Evolutionary conservation across 2,797 vertebrate genomes (phyloP).

Genomic region (Pseudochirops corinnae): DNA sequence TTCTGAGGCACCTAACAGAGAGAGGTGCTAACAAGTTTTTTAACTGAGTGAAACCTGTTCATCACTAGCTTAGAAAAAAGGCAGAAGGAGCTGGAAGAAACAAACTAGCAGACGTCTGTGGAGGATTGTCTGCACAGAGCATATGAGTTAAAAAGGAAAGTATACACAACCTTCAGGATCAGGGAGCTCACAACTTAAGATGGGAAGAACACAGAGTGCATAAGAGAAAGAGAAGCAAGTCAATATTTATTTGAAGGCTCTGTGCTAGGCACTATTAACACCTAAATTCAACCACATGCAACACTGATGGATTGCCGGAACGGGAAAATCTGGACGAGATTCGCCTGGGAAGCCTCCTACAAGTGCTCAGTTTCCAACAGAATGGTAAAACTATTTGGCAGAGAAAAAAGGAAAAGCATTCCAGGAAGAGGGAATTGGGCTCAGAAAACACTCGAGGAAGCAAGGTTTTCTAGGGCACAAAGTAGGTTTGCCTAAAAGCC

Average conservation of each 20-base stretch:
- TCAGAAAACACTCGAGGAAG: neutral
- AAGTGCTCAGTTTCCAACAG: neutral
- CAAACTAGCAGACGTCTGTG: fast-evolving
- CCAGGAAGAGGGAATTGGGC: neutral
- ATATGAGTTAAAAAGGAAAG: neutral
- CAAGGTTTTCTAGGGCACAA: neutral
- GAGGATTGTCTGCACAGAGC: neutral
- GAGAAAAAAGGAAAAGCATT: neutral
- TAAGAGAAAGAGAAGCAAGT: neutral
- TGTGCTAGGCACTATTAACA: neutral
- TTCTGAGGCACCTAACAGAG: neutral
- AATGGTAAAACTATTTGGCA: neutral
- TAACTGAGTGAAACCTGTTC: neutral
- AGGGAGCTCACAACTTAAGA: neutral
- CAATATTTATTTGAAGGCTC: neutral
- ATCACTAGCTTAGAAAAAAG: neutral
- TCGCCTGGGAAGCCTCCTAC: neutral
- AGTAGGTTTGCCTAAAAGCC: neutral
- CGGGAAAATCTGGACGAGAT: neutral
- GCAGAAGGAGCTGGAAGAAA: too few relatives aligned
- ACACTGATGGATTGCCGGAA: neutral
- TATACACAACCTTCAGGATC: neutral
- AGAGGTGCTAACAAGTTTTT: neutral
- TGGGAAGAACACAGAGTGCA: neutral
- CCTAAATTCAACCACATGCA: neutral